Evolutionary conservation across 2,888 invertebrate species (phyloP), one percentile per base, ranked within the genome.

Genomic region (Neoascia interrupta): DNA sequence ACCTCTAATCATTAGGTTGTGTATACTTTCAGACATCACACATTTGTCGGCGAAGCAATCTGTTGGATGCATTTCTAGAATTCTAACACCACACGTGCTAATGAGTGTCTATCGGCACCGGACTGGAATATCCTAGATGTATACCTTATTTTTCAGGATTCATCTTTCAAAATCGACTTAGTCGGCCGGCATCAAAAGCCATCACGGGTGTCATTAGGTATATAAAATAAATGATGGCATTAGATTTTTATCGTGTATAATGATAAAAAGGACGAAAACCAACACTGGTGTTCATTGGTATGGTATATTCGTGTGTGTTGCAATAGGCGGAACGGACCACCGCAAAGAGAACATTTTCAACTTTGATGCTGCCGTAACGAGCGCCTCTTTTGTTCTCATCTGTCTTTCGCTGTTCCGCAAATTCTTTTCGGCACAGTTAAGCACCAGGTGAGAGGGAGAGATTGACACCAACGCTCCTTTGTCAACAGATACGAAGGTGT

Each of bases 301-400:
- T n/a, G n/a, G n/a, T n/a, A 45, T 36, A 3, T 56, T 34, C 31
- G 45, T 63, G 63, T 56, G 37, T 37, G 13, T 54, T 54, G 41
- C 54, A 73, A 79, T 73, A 73, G 66, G 73, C 56, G 73, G 47
- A 73, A 73, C 60, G 61, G 87, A 87, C 87, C 87, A 87, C 87
- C 87, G 85, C 86, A 85, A 82, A 83, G 83, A 86, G 87, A 86
- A 84, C 82, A 86, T 87, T 86, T 85, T 84, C 84, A 83, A 83
- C 87, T 87, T 87, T 87, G 87, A 87, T 87, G 84, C 84, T 84
- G 86, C 87, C 87, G 87, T 87, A 83, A 85, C 87, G 84, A 85
- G 82, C 81, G 82, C 72, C 80, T 68, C 70, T 73, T 82, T 85
- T 85, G 85, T 86, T 81, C 72, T 66, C 37, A 61, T 68, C 83